Evolutionary conservation across 37 sponge, comb jelly and placozoan species (phyloP).

Genomic region (Cladorhizidae sp.): DNA sequence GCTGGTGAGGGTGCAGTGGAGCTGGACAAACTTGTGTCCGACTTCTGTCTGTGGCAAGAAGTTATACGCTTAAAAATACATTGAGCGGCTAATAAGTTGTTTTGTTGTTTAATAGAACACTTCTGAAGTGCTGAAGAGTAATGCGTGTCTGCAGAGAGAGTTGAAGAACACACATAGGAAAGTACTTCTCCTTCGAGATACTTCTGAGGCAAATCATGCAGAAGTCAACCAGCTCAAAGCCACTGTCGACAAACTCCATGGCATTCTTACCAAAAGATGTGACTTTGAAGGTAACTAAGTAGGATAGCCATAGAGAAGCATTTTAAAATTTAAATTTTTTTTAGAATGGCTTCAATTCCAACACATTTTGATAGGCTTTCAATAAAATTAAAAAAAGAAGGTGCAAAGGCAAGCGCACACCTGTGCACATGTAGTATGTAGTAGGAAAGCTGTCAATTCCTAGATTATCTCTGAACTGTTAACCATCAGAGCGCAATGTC

Average conservation of each 20-base stretch:
- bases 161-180: conserved; percentile 34
- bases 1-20: conserved; percentile 9
- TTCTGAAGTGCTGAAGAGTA: conserved; percentile 26
- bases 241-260: conserved; percentile 42
- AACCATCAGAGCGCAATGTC: too few relatives aligned
- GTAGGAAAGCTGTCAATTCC: too few relatives aligned
- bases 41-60: conserved; percentile 51
- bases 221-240: conserved; percentile 20
- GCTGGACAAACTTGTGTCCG: conserved; percentile 30
- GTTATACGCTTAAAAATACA: not conserved
- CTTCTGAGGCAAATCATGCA: not conserved
- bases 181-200: conserved; percentile 10
- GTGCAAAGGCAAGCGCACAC: too few relatives aligned
- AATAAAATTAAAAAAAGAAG: too few relatives aligned
- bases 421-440: too few relatives aligned
- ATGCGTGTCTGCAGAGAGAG: conserved; percentile 21
- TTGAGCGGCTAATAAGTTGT: not conserved
- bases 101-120: conserved; percentile 1
- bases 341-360: too few relatives aligned
- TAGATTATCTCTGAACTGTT: too few relatives aligned
- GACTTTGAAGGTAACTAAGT: conserved; percentile 44
- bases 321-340: too few relatives aligned
- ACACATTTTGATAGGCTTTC: too few relatives aligned
- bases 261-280: conserved; percentile 32
- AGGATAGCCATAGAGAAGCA: too few relatives aligned